phyloP scores from a whole-genome alignment of 2,113 vertebrate species.

The Eonycteris spelaea region DNA sequence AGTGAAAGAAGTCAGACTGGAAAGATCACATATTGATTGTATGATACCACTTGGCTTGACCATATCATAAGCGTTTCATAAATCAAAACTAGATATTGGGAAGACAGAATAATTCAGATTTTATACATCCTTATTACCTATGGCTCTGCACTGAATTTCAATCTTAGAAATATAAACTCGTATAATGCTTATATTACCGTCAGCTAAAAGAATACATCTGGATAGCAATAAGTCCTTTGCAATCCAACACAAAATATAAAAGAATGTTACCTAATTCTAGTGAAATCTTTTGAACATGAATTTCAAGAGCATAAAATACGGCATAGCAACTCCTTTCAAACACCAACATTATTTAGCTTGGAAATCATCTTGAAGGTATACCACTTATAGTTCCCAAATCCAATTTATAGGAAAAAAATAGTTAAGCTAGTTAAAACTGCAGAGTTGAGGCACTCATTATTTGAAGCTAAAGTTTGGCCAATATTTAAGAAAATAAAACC shows the following conservation, averaged over 20 bases:
- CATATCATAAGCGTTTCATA: not conserved
- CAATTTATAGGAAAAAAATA: not conserved
- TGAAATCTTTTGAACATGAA: slow-evolving; percentile 7
- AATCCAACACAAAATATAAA: slow-evolving; percentile 3
- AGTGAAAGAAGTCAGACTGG: not conserved
- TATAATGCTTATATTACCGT: not conserved
- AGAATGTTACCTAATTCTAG: slow-evolving; percentile 1
- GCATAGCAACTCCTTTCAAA: not conserved
- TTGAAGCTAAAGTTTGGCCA: not conserved
- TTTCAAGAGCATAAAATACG: not conserved
- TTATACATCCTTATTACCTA: not conserved
- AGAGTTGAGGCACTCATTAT: not conserved
- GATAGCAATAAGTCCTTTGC: not conserved
- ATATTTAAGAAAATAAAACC: not conserved
- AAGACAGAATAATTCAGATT: slow-evolving; percentile 2
- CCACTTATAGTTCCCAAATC: not conserved
- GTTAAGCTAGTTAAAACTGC: not conserved
- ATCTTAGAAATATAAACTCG: not conserved
- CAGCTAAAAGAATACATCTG: not conserved
- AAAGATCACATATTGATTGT: not conserved
- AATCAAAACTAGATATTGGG: slow-evolving; percentile 15
- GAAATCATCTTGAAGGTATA: not conserved
- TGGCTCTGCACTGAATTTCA: not conserved
- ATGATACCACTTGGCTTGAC: not conserved
- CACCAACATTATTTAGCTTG: not conserved